These are phyloP conservation scores for Pangasianodon gigas DNA, from an alignment of 2,113 vertebrate species.

Conservation along the genomic window DNA sequence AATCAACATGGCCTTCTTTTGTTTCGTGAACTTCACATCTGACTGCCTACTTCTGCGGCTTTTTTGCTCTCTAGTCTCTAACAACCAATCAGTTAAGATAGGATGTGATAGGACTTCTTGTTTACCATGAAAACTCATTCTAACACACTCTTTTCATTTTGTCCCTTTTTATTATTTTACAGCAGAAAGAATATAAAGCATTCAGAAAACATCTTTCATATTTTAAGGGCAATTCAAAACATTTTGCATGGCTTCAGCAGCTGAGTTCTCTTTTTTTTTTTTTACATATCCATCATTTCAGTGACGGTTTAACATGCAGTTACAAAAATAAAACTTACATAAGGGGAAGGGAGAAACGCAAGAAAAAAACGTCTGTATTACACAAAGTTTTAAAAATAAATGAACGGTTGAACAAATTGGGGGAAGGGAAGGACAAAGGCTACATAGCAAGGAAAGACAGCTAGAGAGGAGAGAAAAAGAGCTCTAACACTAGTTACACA, in stretches of 20 bases:
- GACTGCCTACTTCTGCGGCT: neutral
- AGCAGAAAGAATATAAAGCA: slow-evolving; percentile 99
- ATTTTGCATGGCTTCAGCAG: slow-evolving; percentile 99
- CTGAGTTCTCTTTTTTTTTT: slow-evolving; percentile 83
- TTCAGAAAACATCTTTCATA: slow-evolving; percentile 99
- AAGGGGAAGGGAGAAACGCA: slow-evolving; percentile 70
- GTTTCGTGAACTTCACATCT: neutral
- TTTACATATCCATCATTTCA: slow-evolving; percentile 99
- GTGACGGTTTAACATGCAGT: slow-evolving; percentile 99
- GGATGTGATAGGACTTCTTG: neutral
- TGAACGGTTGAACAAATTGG: slow-evolving; percentile 51
- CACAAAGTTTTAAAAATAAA: slow-evolving; percentile 67
- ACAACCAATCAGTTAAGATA: neutral
- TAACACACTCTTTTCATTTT: slow-evolving; percentile 80
- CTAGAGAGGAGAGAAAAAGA: slow-evolving; percentile 78
- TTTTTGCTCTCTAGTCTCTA: neutral
- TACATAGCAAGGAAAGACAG: slow-evolving; percentile 73
- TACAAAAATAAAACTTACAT: slow-evolving; percentile 99
- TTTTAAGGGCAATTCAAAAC: slow-evolving; percentile 99
- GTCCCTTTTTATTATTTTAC: slow-evolving; percentile 97
- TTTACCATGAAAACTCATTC: neutral
- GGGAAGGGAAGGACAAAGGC: slow-evolving; percentile 52
- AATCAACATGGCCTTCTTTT: neutral
- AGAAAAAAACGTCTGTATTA: slow-evolving; percentile 56
- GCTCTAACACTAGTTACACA: slow-evolving; percentile 99